Conservation (phyloP, 2,113 vertebrate genomes). For the Varanus salvator region DNA sequence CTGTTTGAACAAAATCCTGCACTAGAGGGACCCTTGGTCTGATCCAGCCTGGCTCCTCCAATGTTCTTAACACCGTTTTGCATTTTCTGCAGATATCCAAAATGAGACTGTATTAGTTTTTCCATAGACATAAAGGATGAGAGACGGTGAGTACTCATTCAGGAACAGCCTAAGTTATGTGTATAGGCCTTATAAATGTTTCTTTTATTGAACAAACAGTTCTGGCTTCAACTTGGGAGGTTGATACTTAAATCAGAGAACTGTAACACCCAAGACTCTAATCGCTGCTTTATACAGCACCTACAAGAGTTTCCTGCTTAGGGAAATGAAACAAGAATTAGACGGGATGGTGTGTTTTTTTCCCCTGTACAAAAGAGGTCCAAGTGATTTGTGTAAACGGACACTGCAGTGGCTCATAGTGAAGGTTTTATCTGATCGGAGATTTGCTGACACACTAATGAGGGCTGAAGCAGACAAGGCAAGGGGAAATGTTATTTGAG, state of each 20-base stretch:
- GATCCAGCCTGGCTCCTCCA: too few species aligned
- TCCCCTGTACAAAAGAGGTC: constrained; percentile 11
- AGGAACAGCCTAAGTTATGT: constrained; percentile 12
- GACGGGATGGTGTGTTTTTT: constrained; percentile 12
- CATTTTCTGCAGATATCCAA: neutral
- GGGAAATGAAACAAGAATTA: constrained; percentile 54
- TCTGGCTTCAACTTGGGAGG: constrained; percentile 23
- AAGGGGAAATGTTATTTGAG: constrained; percentile 60
- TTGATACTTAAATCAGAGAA: constrained; percentile 36
- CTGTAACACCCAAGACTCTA: constrained; percentile 40
- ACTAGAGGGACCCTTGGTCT: too few species aligned
- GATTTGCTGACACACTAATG: constrained; percentile 60
- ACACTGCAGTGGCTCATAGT: constrained; percentile 29
- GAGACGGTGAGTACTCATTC: neutral
- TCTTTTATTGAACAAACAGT: constrained; percentile 17
- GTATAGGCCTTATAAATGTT: constrained; percentile 23
- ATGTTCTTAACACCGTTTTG: neutral
- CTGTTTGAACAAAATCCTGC: too few species aligned
- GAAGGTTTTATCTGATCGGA: constrained; percentile 53
- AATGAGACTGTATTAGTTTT: constrained; percentile 6
- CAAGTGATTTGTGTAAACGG: constrained; percentile 46
- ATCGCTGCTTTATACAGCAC: constrained; percentile 32
- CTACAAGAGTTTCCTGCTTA: constrained; percentile 55
- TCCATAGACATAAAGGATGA: neutral
- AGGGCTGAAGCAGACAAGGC: constrained; percentile 56